Evolutionary conservation across 2,113 vertebrate species (phyloP).

Genomic region (Gopherus flavomarginatus): DNA sequence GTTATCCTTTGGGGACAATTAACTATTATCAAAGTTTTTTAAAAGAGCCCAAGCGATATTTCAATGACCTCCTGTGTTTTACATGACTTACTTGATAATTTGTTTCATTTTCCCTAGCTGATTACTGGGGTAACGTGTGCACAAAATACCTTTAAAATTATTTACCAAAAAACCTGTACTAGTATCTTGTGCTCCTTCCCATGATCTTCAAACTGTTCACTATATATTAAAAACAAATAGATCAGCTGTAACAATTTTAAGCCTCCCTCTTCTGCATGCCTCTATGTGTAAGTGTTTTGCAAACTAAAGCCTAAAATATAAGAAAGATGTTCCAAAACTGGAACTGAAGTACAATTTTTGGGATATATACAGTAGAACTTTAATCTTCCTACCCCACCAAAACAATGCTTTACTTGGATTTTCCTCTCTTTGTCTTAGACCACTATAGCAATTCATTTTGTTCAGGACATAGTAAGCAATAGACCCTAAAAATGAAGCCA

Average conservation of each 20-base stretch:
- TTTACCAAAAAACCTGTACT: background rate
- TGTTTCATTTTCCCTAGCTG: background rate
- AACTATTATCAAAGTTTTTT: background rate
- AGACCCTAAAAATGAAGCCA: background rate
- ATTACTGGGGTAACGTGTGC: background rate
- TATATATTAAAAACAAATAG: background rate
- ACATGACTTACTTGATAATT: background rate
- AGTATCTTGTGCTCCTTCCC: background rate
- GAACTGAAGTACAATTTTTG: background rate
- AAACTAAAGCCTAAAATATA: background rate
- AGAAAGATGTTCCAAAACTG: background rate
- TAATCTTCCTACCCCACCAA: background rate
- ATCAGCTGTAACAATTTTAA: background rate
- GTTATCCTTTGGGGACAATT: background rate
- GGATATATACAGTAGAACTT: background rate
- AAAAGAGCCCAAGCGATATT: background rate
- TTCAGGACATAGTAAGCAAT: slow-evolving; percentile 20
- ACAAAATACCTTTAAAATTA: background rate
- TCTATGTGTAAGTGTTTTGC: background rate
- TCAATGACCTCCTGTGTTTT: accelerated
- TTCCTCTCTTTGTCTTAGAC: background rate
- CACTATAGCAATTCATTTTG: background rate
- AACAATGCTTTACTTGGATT: slow-evolving; percentile 7
- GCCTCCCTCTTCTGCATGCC: background rate
- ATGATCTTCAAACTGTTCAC: background rate